A percentile compares a stretch with the other conserved stretches of the same genome.
Conservation (phyloP, 35 echinoderm and acorn worm species). For the Chiridota heheva region DNA sequence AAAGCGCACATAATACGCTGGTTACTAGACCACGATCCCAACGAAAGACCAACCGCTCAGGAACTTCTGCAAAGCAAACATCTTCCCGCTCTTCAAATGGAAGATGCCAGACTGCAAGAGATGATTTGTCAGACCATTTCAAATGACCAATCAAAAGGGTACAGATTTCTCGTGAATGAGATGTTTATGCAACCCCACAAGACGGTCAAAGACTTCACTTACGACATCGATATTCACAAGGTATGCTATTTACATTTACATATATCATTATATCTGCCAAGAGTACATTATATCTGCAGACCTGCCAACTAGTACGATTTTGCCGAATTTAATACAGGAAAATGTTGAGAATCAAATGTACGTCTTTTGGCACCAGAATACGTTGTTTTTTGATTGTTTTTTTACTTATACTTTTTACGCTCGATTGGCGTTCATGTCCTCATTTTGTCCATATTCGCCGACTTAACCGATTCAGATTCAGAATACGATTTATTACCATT, state of each 20-base stretch:
- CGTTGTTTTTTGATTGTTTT: too few species aligned
- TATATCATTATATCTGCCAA: too few species aligned
- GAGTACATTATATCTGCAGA: too few species aligned
- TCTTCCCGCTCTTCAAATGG: constrained; percentile 87
- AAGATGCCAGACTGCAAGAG: constrained; percentile 86
- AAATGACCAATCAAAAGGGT: constrained; percentile 76
- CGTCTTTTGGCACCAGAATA: too few species aligned
- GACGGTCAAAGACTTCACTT: constrained; percentile 68
- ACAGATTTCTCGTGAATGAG: constrained; percentile 73
- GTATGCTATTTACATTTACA: constrained; percentile 22
- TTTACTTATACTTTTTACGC: too few species aligned
- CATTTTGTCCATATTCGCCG: too few species aligned
- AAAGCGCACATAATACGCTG: constrained; percentile 65
- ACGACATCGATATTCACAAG: constrained; percentile 94
- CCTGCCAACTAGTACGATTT: too few species aligned
- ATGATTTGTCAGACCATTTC: constrained; percentile 87
- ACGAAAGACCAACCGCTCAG: constrained; percentile 68
- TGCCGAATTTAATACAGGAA: too few species aligned
- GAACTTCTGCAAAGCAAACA: constrained; percentile 79
- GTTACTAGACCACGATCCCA: constrained; percentile 93
- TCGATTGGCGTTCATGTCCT: too few species aligned
- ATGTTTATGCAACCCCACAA: constrained; percentile 64
- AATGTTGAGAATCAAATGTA: too few species aligned
- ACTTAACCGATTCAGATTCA: too few species aligned
- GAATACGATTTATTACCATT: too few species aligned